Percentiles rank a stretch among this genome's conserved stretches.
Conservation (phyloP, 2,797 vertebrate species). For the Sebastes vulpes region DNA sequence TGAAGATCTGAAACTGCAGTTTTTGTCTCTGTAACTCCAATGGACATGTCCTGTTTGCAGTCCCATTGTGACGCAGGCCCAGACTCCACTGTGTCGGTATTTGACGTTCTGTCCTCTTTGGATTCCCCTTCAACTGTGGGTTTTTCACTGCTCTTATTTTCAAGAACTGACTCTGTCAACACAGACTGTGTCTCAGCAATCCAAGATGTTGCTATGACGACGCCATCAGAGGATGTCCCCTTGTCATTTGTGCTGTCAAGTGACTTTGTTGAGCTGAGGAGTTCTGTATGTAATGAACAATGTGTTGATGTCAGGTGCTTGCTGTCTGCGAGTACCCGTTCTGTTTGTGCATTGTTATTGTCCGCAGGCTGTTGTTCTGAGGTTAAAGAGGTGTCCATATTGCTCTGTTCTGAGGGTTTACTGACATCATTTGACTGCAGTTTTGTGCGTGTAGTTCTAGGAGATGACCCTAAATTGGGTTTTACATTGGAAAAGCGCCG, state of each 20-base stretch:
- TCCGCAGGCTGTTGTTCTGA: not conserved
- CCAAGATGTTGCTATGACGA: not conserved
- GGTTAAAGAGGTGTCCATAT: not conserved
- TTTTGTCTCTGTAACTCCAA: not conserved
- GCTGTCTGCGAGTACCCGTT: not conserved
- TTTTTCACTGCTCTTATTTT: not conserved
- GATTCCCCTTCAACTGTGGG: not conserved
- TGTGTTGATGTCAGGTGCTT: not conserved
- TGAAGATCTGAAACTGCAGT: not conserved
- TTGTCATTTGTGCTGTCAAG: not conserved
- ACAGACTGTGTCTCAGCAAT: not conserved
- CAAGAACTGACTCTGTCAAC: not conserved
- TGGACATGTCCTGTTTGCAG: not conserved
- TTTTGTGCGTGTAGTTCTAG: slow-evolving; percentile 22
- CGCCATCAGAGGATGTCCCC: not conserved
- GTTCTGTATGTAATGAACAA: not conserved
- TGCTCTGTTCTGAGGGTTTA: not conserved
- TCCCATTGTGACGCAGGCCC: not conserved
- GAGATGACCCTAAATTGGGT: slow-evolving; percentile 47
- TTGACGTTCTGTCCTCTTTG: not conserved
- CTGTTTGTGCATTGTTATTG: not conserved
- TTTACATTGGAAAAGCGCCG: slow-evolving; percentile 54
- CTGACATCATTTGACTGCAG: not conserved
- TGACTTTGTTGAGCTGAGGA: not conserved
- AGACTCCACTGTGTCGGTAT: not conserved